Percentiles rank a stretch among this genome's conserved stretches.
These are phyloP conservation scores for Eupelmus urozonus DNA, from an alignment of 2,888 invertebrate genomes.

Conservation along the genomic window DNA sequence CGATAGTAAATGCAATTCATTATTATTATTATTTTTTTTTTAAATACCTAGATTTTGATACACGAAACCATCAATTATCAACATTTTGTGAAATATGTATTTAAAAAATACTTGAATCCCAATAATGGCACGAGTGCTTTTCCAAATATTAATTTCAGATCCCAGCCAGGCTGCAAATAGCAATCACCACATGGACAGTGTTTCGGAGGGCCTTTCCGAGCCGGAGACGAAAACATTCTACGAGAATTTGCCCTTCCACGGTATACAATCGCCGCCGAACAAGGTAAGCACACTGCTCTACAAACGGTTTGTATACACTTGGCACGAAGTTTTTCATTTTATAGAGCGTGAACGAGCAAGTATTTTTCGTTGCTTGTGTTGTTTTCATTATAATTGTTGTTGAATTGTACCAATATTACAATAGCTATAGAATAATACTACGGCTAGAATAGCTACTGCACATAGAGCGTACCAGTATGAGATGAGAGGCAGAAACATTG, in stretches of 20 bases:
- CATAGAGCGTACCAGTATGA: background rate
- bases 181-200: constrained; percentile 75
- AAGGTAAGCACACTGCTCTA: constrained; percentile 82
- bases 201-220: constrained; percentile 86
- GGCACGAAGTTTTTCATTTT: background rate
- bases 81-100: no score
- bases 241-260: constrained; percentile 97
- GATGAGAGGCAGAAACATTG: background rate
- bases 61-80: no score
- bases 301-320: no score
- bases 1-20: no score
- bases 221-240: constrained; percentile 90
- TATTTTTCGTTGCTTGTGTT: constrained; percentile 28
- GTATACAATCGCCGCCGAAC: constrained; percentile 94
- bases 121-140: no score
- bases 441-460: background rate
- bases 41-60: no score
- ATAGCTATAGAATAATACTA: background rate
- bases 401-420: background rate
- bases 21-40: no score
- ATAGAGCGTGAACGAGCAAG: background rate
- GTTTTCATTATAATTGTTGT: background rate
- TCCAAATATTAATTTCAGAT: constrained; percentile 75
- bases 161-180: constrained; percentile 74
- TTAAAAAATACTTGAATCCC: no score